Evolutionary conservation across 2,113 vertebrate genomes (phyloP), one percentile per base, ranked within the genome.

Genomic region (Platycercus adscitus): DNA sequence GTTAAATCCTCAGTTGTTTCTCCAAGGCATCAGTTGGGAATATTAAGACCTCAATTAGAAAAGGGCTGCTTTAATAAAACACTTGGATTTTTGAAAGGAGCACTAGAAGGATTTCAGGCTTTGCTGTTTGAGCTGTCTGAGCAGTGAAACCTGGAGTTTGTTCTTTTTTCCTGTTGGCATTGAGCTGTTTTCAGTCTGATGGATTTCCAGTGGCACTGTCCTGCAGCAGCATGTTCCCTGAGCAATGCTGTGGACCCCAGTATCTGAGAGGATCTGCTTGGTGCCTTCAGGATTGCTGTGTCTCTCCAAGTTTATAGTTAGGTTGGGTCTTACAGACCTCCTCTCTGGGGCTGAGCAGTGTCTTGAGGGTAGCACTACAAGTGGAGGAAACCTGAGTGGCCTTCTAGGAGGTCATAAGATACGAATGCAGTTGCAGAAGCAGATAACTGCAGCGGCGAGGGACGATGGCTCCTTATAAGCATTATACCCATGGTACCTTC

Each of bases 381-480:
- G 4, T 13, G 15, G 49, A 1, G 15, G 23, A 28, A 43, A 49
- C 7, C 4, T 1, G 35, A 50, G 49, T 10, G 29, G 28, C 17
- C 1, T 15, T 13, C n/a, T 17, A 13, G 72, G 37, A 3, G 1
- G 2, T 53, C 50, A 4, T 14, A 8, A 46, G 47, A 3, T 8
- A 13, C 49, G 50, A 56, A 6, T 11, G 55, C 26, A 7, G 41
- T 29, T 5, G 10, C 0, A 3, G 46, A 23, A 6, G 35, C 5
- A 5, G 31, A 3, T 17, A 12, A 6, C 53, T 41, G n/a, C 37
- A 52, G 61, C 43, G 3, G 33, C 11, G 25, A 41, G 2, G 20
- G 66, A 5, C 2, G 0, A 4, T 21, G 50, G 5, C 21, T 2
- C 13, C 65, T 72, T 8, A 4, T 28, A 16, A 37, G n/a, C 3